Conservation (phyloP, 2,113 vertebrate species). For the Coryphaenoides rupestris region DNA sequence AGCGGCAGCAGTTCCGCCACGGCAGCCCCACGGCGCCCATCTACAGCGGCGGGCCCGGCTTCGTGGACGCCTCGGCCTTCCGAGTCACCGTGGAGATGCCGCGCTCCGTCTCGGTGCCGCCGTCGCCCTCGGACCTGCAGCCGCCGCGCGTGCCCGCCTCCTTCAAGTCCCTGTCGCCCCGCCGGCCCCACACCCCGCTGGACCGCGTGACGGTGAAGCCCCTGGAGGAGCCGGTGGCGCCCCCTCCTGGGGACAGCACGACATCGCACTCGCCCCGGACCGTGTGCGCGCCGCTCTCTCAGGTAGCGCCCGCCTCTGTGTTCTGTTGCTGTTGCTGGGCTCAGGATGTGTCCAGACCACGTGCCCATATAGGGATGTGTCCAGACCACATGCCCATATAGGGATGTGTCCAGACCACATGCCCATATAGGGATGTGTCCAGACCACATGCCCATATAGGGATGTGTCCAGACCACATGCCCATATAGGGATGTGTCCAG, state of each 20-base stretch:
- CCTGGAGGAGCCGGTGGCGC: constrained; percentile 70
- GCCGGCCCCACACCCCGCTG: constrained; percentile 89
- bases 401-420: no score
- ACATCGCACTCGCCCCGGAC: constrained; percentile 83
- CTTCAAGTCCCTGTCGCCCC: constrained; percentile 76
- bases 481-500: no score
- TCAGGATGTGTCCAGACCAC: no score
- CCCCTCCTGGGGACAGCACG: constrained; percentile 68
- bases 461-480: no score
- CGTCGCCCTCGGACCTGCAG: constrained; percentile 86
- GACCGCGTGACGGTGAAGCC: constrained; percentile 90
- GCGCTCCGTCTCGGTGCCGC: constrained; percentile 91
- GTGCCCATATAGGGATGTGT: no score
- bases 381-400: no score
- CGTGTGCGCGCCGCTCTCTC: constrained; percentile 71
- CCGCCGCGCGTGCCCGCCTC: constrained; percentile 78
- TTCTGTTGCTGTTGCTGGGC: no score
- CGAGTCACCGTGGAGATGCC: constrained; percentile 90
- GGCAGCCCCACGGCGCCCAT: constrained; percentile 90
- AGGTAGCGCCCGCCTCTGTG: constrained; percentile 67
- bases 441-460: no score
- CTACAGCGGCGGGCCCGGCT: constrained; percentile 76
- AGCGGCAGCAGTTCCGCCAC: constrained; percentile 94
- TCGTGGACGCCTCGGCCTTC: constrained; percentile 80
- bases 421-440: no score